Evolutionary conservation across 2,888 invertebrate species (phyloP).

Genomic region (Rhamphomyia laevipes): DNA sequence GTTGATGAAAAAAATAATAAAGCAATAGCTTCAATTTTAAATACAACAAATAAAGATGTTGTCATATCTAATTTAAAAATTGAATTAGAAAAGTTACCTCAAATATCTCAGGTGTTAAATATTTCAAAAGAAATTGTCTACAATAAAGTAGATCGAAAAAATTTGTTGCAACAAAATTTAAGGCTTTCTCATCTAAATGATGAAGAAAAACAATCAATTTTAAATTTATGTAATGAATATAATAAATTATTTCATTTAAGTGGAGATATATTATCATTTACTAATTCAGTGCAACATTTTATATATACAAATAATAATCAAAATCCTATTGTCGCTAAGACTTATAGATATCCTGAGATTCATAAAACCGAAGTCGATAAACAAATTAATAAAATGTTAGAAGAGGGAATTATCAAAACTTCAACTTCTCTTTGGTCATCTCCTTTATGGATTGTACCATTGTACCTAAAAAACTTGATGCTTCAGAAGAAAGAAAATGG

Average conservation of each 20-base stretch:
- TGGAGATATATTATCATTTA: conserved; percentile 21
- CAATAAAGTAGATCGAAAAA: not conserved
- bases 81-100: not conserved
- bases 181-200: conserved; percentile 16
- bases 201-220: conserved; percentile 19
- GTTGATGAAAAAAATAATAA: not conserved
- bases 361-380: conserved; percentile 9
- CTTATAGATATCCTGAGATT: conserved; percentile 8
- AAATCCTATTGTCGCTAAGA: conserved; percentile 5
- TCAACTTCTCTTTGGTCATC: conserved; percentile 16
- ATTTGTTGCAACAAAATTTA: conserved; percentile 4
- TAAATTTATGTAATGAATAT: conserved; percentile 18
- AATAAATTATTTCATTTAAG: conserved; percentile 25
- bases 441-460: conserved; percentile 20
- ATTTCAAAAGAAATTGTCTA: not conserved
- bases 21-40: not conserved
- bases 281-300: conserved; percentile 13
- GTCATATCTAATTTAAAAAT: no score
- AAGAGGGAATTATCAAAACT: conserved; percentile 21
- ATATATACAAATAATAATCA: not conserved
- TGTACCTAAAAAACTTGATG: conserved; percentile 26
- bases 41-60: not conserved
- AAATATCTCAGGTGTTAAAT: not conserved
- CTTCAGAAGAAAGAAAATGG: conserved; percentile 21
- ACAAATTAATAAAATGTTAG: conserved; percentile 22